phyloP scores from a whole-genome alignment of 1,140 invertebrate genomes.

The Drosophila neocordata region DNA sequence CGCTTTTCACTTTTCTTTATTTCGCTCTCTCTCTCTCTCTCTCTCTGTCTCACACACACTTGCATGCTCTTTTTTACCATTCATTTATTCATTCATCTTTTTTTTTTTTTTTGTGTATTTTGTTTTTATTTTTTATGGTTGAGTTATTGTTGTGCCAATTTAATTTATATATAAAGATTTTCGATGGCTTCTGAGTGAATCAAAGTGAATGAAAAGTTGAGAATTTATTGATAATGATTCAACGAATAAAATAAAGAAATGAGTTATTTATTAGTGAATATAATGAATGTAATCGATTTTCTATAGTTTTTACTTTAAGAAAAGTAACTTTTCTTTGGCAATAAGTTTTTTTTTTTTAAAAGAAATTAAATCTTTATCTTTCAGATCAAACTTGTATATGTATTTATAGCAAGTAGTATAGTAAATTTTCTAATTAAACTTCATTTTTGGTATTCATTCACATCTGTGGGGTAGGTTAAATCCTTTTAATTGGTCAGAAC shows the following conservation, averaged over 20 bases:
- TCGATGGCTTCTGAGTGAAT: not conserved
- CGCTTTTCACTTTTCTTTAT: constrained; percentile 1
- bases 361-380: too few relatives aligned
- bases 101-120: constrained; percentile 10
- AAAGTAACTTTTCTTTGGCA: too few relatives aligned
- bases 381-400: too few relatives aligned
- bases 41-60: not conserved
- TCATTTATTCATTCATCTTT: constrained; percentile 45
- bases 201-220: constrained; percentile 15
- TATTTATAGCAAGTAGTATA: too few relatives aligned
- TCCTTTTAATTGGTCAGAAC: too few relatives aligned
- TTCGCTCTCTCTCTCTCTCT: not conserved
- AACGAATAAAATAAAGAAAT: not conserved
- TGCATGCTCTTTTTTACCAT: constrained; percentile 1
- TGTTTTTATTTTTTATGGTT: not conserved
- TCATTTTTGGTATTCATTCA: too few relatives aligned
- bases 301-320: too few relatives aligned
- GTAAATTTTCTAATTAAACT: too few relatives aligned
- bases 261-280: not conserved
- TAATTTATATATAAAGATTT: constrained; percentile 17
- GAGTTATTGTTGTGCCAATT: constrained; percentile 16
- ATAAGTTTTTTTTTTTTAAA: too few relatives aligned
- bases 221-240: constrained; percentile 15
- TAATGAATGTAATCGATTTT: too few relatives aligned
- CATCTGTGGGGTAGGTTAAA: too few relatives aligned